Evolutionary conservation across 2,113 vertebrate species (phyloP).

Genomic region (Pterocles gutturalis): DNA sequence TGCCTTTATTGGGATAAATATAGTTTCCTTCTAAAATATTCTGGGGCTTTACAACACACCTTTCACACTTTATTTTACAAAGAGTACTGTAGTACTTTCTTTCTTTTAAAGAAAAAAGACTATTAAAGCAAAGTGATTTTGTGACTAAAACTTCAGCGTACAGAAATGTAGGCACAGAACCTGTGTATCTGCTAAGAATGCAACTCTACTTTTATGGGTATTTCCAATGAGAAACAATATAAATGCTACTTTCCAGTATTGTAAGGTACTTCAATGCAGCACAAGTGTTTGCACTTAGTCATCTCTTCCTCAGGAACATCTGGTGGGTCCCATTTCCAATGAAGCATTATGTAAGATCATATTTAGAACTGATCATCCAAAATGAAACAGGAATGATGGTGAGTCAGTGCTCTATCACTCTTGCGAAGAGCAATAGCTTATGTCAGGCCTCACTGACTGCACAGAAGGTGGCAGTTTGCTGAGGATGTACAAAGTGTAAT

Average conservation of each 20-base stretch:
- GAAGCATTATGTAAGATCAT: not conserved
- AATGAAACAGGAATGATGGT: not conserved
- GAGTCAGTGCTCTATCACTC: not conserved
- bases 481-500: not conserved
- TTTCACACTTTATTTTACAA: not conserved
- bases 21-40: not conserved
- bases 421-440: not conserved
- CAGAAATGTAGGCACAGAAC: not conserved
- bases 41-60: not conserved
- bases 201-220: not conserved
- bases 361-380: not conserved
- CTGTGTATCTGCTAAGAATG: not conserved
- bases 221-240: not conserved
- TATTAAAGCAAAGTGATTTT: not conserved
- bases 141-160: not conserved
- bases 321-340: not conserved
- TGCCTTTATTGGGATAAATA: not conserved
- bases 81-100: not conserved
- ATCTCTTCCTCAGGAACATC: not conserved
- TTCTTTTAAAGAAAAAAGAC: not conserved
- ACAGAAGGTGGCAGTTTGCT: not conserved
- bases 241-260: not conserved
- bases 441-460: not conserved
- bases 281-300: accelerated
- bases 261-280: not conserved